A percentile compares a stretch with the other conserved stretches of the same genome.
Conservation (phyloP, 2,113 vertebrate species). For the cattle (Bos taurus) region ARS-UCD2.0 NC_037331.1:47216501-47217000, state of each 20-base stretch:
- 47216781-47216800: accelerated
- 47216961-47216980: neutral
- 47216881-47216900: neutral
- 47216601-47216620: neutral
- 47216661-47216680: neutral
- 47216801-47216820: neutral
- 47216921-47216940: neutral
- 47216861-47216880: neutral
- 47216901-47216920: neutral
- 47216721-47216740: neutral
- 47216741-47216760: neutral
- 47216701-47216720: neutral
- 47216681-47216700: neutral
- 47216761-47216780: neutral
- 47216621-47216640: neutral
- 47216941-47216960: neutral
- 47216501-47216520: neutral
- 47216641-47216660: neutral
- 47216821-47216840: neutral
- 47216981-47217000: too few relatives aligned
- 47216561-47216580: neutral
- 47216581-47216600: neutral
- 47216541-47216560: neutral
- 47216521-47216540: neutral
- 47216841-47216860: neutral